Conservation (phyloP, 1,140 invertebrate species). For the Tetragonula clypearis region DNA sequence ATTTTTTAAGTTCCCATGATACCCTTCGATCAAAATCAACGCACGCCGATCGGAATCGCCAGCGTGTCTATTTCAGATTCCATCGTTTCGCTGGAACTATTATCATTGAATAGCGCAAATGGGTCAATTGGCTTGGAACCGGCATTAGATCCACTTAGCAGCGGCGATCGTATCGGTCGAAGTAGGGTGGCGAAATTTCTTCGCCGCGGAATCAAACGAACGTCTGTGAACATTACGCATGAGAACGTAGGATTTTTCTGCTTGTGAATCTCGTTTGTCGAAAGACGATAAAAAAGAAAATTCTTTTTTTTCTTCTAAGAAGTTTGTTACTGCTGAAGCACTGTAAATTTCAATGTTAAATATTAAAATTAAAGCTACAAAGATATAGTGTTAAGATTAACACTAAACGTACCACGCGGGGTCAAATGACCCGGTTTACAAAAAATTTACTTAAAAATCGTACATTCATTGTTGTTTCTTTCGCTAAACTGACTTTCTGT, state of each 20-base stretch:
- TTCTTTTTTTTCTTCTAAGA: background rate
- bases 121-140: constrained; percentile 7
- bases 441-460: no score
- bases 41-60: background rate
- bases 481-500: no score
- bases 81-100: background rate
- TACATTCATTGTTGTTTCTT: no score
- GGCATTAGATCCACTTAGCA: constrained; percentile 51
- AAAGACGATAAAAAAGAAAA: background rate
- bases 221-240: constrained; percentile 8
- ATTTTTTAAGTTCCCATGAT: constrained; percentile 42
- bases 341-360: no score
- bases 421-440: no score
- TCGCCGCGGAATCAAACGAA: constrained; percentile 39
- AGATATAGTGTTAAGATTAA: no score
- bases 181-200: constrained; percentile 54
- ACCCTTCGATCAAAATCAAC: constrained; percentile 20
- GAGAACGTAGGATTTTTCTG: background rate
- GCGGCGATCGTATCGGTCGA: constrained; percentile 38
- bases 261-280: background rate
- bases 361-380: no score
- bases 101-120: constrained; percentile 38
- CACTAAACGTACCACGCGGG: no score
- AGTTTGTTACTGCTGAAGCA: no score
- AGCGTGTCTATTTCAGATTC: constrained; percentile 9